Conservation (phyloP, 2,797 vertebrate genomes). For the Lepilemur septentrionalis region DNA sequence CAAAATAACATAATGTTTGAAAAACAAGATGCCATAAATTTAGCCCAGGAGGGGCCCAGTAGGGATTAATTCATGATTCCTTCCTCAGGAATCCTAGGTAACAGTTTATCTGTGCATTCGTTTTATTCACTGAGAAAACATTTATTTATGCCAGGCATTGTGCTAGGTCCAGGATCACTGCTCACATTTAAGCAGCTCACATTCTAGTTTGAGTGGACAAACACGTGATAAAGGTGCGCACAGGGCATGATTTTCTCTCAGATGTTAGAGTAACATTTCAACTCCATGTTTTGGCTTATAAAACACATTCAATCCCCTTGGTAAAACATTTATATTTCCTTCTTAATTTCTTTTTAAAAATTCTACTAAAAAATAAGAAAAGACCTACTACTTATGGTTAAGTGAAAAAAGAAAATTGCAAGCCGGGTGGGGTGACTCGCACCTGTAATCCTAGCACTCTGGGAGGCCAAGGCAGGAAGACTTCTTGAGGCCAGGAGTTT, state of each 20-base stretch:
- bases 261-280: background rate
- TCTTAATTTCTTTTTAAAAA: conserved; percentile 12
- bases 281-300: background rate
- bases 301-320: background rate
- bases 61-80: background rate
- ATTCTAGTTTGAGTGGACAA: background rate
- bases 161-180: background rate
- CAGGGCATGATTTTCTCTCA: background rate
- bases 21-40: background rate
- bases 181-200: background rate
- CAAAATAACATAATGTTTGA: background rate
- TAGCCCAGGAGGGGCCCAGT: background rate
- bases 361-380: background rate
- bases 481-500: background rate
- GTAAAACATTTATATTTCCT: background rate
- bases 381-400: background rate
- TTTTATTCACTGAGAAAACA: background rate
- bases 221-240: accelerated
- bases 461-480: background rate
- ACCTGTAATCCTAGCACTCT: background rate
- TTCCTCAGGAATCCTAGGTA: background rate
- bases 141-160: background rate
- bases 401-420: background rate
- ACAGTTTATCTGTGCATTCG: too few species aligned
- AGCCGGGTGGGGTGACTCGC: background rate